These are phyloP conservation scores for Anguilla anguilla DNA, from an alignment of 2,797 vertebrate genomes.

Conservation along the genomic window DNA sequence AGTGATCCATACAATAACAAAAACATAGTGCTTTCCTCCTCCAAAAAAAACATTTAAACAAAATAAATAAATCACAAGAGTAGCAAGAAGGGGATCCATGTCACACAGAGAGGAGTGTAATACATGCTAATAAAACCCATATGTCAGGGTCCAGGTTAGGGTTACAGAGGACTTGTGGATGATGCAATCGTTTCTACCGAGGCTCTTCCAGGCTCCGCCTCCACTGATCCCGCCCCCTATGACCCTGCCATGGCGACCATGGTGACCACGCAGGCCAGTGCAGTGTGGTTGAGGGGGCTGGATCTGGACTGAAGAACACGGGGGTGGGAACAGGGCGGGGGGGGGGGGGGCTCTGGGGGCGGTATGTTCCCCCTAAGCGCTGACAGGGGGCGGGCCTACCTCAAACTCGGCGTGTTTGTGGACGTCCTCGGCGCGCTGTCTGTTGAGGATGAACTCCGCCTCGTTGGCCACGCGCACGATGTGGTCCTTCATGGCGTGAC, in stretches of 20 bases:
- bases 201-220: neutral
- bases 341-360: too few relatives aligned
- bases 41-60: neutral
- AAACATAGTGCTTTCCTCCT: neutral
- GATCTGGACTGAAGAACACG: constrained; percentile 22
- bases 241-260: neutral
- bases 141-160: neutral
- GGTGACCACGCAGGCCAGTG: neutral
- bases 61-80: neutral
- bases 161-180: neutral
- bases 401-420: constrained; percentile 97
- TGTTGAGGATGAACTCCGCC: constrained; percentile 96
- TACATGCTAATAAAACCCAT: neutral
- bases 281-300: constrained; percentile 13
- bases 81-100: neutral
- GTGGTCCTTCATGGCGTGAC: constrained; percentile 98
- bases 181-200: neutral
- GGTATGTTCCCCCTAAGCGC: neutral
- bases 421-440: constrained; percentile 94
- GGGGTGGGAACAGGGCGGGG: constrained; percentile 48
- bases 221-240: neutral
- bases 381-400: constrained; percentile 69
- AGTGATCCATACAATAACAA: neutral
- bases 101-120: neutral
- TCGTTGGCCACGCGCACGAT: constrained; percentile 97